Evolutionary conservation across 1,140 invertebrate species (phyloP), one percentile per base, ranked within the genome.

Genomic region (Leptinotarsa texana): DNA sequence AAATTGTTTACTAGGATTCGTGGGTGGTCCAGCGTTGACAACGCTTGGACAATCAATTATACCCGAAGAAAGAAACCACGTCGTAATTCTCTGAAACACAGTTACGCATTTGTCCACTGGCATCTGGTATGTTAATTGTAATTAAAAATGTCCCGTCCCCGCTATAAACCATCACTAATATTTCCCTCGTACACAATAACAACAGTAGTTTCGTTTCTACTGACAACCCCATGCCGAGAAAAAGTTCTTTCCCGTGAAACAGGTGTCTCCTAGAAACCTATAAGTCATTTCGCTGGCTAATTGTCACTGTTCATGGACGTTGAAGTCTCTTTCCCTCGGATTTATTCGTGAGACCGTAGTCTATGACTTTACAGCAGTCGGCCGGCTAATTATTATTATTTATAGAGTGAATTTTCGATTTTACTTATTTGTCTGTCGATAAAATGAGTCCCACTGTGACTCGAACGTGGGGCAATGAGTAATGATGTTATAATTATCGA

Each of bases 111-210:
- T 57, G 51, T 57, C 51, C 51, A 57, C 17, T 18, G 1, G 6
- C 13, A 57, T 57, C 51, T 57, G 51, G 51, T 57, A 57, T 57
- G 51, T 57, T 57, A 57, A 57, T 57, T 57, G 51, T 57, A 57
- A 57, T 57, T 57, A 57, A 57, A 57, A 57, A 57, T 57, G 51
- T 57, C 51, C 51, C 51, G 51, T 57, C 51, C 33, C 51, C 15
- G 51, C 17, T 5, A 57, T 15, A 57, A 57, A 57, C 4, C n/a
- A 57, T 57, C 51, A 57, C 51, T 57, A 57, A 57, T 57, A 57
- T 57, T 57, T 57, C n/a, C 51, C 17, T 15, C n/a, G 51, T 57
- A 57, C n/a, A 57, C 51, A 57, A 57, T 57, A 57, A 57, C 51
- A 57, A 57, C 51, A 57, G 51, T 57, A 57, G 51, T 57, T 57